Conservation (phyloP, 2,797 vertebrate genomes). For the Gorsachius magnificus region DNA sequence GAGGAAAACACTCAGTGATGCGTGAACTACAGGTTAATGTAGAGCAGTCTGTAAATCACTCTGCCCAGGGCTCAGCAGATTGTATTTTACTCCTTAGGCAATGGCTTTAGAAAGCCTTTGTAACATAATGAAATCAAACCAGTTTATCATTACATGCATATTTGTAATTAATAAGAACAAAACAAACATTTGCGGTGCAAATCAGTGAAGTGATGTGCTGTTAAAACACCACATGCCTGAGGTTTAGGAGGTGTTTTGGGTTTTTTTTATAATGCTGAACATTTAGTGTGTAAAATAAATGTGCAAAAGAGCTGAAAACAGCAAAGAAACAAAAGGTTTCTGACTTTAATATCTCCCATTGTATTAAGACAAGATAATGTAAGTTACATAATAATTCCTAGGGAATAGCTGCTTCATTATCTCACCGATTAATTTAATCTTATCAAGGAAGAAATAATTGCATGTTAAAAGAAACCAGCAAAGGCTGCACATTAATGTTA, state of each 20-base stretch:
- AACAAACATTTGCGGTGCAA: constrained; percentile 5
- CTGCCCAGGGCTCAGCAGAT: constrained; percentile 36
- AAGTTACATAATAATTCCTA: constrained; percentile 10
- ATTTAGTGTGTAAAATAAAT: background rate
- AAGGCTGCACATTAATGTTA: background rate
- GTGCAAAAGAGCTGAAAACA: background rate
- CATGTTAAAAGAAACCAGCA: background rate
- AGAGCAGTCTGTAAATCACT: constrained; percentile 42
- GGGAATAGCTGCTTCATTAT: constrained; percentile 16
- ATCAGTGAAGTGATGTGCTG: background rate
- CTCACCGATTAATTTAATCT: background rate
- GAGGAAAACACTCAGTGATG: constrained; percentile 42
- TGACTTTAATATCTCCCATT: background rate
- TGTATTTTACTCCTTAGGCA: constrained; percentile 5
- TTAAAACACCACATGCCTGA: background rate
- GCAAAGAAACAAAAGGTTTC: background rate
- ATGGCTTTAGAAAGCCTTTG: background rate
- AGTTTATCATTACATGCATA: constrained; percentile 4
- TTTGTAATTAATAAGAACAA: constrained; percentile 51
- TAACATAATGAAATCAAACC: constrained; percentile 47
- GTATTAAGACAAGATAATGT: background rate
- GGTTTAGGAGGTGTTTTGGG: background rate
- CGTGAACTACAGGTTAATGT: constrained; percentile 56
- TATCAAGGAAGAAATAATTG: background rate
- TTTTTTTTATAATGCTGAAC: background rate